phyloP scores from a whole-genome alignment of 2,888 invertebrate genomes.

The Synanthedon andrenaeformis region DNA sequence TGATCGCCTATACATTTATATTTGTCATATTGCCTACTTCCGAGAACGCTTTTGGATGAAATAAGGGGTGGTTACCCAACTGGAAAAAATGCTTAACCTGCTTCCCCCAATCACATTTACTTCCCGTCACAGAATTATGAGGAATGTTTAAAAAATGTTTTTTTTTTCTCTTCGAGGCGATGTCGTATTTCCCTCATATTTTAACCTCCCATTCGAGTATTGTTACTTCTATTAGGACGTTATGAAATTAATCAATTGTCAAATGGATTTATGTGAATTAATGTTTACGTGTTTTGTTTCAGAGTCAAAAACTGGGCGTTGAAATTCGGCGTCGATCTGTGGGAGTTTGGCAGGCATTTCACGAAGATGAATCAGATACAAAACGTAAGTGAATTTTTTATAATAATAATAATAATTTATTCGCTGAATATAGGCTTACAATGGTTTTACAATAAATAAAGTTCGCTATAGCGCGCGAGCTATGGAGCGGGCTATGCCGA shows the following conservation, averaged over 20 bases:
- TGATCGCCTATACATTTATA: slow-evolving; percentile 29
- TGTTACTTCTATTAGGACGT: slow-evolving; percentile 8
- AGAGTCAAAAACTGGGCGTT: slow-evolving; percentile 94
- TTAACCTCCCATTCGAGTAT: slow-evolving; percentile 11
- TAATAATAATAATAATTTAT: background rate
- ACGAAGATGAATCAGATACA: slow-evolving; percentile 91
- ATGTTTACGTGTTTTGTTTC: slow-evolving; percentile 46
- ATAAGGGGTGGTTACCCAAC: slow-evolving; percentile 42
- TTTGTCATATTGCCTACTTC: slow-evolving; percentile 25
- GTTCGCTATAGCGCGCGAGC: no score
- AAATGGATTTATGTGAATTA: background rate
- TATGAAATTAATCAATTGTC: background rate
- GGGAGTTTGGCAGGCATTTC: slow-evolving; percentile 89
- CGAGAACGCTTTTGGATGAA: slow-evolving; percentile 30
- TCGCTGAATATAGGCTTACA: no score
- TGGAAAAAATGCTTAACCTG: slow-evolving; percentile 57
- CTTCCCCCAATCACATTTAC: slow-evolving; percentile 50
- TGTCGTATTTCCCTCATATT: slow-evolving; percentile 14
- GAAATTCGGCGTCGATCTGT: slow-evolving; percentile 89
- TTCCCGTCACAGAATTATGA: slow-evolving; percentile 39
- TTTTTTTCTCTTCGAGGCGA: slow-evolving; percentile 11
- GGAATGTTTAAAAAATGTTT: slow-evolving; percentile 32
- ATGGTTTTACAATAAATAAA: no score
- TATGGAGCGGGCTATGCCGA: no score
- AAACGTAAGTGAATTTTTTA: slow-evolving; percentile 73